A percentile compares a stretch with the other conserved stretches of the same genome.
Conservation (phyloP, 2,797 vertebrate genomes). For the Mormyrus proboscirostris region DNA sequence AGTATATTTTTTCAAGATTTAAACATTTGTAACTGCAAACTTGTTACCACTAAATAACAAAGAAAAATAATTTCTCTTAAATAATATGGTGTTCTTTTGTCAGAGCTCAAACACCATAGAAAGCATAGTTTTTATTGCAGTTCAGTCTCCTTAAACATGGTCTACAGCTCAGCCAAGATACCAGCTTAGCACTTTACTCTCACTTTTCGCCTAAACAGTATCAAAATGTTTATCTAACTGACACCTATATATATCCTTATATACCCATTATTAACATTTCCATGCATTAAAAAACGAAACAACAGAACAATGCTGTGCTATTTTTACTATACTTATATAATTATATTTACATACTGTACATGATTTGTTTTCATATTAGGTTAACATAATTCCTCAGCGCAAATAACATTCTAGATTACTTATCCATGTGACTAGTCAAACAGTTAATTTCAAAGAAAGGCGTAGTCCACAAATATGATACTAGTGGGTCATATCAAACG, state of each 20-base stretch:
- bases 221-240: neutral
- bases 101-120: neutral
- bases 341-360: slow-evolving; percentile 1
- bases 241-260: neutral
- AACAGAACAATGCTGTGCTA: neutral
- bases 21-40: neutral
- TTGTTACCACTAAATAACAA: neutral
- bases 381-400: neutral
- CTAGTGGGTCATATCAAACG: neutral
- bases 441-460: neutral
- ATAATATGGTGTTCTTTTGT: neutral
- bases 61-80: neutral
- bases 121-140: neutral
- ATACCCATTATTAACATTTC: neutral
- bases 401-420: neutral
- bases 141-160: neutral
- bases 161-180: neutral
- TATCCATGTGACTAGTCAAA: neutral
- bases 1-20: neutral
- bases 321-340: neutral
- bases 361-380: neutral
- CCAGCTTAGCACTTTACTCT: neutral
- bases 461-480: neutral
- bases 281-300: neutral
- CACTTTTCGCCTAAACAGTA: neutral